Conservation (phyloP, 2,113 vertebrate species). For the Gila orcuttii region DNA sequence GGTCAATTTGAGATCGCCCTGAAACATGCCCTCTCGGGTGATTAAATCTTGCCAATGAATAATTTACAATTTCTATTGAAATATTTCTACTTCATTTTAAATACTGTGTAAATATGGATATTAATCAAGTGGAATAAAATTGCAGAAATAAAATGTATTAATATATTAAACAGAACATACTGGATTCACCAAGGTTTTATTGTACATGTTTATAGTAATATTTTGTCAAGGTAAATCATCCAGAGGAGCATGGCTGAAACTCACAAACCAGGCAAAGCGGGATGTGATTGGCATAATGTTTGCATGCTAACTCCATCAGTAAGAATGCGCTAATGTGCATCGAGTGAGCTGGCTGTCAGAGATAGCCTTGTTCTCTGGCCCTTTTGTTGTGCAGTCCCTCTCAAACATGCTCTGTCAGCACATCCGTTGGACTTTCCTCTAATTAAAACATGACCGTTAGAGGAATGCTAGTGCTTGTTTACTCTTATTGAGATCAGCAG, state of each 20-base stretch:
- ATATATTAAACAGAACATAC: no score
- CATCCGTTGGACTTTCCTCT: constrained; percentile 4
- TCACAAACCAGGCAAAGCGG: not conserved
- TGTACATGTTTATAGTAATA: not conserved
- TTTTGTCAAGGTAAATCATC: not conserved
- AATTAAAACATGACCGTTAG: constrained; percentile 35
- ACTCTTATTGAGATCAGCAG: constrained; percentile 32
- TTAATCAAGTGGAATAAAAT: no score
- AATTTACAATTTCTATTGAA: no score
- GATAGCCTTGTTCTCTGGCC: not conserved
- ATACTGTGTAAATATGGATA: no score
- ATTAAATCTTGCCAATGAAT: no score
- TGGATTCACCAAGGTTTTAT: not conserved
- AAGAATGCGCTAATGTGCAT: not conserved
- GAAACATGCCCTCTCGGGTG: no score
- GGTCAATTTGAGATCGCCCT: no score
- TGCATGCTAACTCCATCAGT: not conserved
- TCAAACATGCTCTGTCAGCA: constrained; percentile 16
- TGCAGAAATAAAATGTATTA: no score
- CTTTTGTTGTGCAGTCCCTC: not conserved
- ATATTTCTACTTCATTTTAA: no score
- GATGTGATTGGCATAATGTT: not conserved
- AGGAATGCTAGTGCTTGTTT: constrained; percentile 39
- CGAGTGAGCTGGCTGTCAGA: not conserved
- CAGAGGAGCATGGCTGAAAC: not conserved